These are phyloP conservation scores for Melitaea cinxia DNA, from an alignment of 1,140 invertebrate species.

Conservation along the genomic window DNA sequence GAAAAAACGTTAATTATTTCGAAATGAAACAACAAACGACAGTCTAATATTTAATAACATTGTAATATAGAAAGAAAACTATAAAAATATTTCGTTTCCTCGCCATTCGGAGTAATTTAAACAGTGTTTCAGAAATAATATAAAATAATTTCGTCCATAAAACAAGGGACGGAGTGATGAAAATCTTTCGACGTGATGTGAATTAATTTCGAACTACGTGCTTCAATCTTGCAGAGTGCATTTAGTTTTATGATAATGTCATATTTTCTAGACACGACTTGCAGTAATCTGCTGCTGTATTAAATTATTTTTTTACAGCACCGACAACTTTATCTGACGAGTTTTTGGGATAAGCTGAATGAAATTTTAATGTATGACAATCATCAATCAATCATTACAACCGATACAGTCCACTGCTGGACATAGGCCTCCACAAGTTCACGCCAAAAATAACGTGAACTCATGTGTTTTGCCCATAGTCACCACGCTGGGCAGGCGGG, in stretches of 20 bases:
- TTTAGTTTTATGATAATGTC: not conserved
- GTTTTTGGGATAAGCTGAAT: too few relatives aligned
- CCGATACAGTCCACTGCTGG: too few relatives aligned
- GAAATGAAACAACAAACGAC: too few relatives aligned
- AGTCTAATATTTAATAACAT: too few relatives aligned
- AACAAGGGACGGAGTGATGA: conserved; percentile 11
- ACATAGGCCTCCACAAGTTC: too few relatives aligned
- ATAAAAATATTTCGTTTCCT: not conserved
- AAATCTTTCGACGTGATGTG: conserved; percentile 26
- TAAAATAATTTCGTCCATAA: conserved; percentile 4
- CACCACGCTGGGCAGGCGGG: too few relatives aligned
- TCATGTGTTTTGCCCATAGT: too few relatives aligned
- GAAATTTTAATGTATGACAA: too few relatives aligned
- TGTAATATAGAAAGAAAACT: not conserved
- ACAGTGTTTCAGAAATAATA: not conserved
- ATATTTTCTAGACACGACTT: conserved; percentile 1
- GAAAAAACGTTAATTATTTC: too few relatives aligned
- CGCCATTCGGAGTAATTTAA: not conserved
- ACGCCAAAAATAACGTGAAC: too few relatives aligned
- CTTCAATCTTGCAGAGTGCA: not conserved
- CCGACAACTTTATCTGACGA: too few relatives aligned
- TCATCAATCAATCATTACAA: too few relatives aligned
- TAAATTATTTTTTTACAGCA: not conserved
- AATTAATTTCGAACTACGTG: conserved; percentile 14
- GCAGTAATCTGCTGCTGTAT: not conserved